Evolutionary conservation across 2,797 vertebrate genomes (phyloP).

Genomic region (Sebastes matsubarae): DNA sequence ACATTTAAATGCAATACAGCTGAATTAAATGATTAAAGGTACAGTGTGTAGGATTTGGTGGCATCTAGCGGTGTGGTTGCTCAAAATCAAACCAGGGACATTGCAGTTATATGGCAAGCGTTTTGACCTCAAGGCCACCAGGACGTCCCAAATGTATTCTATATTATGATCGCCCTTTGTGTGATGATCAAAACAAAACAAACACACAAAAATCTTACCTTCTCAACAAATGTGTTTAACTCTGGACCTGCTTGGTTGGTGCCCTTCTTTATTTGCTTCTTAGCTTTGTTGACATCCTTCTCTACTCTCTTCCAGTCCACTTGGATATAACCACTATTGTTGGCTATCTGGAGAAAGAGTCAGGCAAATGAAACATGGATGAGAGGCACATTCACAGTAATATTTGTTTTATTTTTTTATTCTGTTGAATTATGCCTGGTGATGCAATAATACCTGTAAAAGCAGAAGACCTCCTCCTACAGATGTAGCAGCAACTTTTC

Average conservation of each 20-base stretch:
- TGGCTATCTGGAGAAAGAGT: constrained; percentile 87
- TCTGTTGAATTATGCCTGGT: not conserved
- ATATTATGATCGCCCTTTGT: not conserved
- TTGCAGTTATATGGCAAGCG: not conserved
- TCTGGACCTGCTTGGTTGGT: constrained; percentile 92
- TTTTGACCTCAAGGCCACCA: not conserved
- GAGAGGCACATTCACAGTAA: not conserved
- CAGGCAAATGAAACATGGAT: not conserved
- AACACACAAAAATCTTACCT: constrained; percentile 76
- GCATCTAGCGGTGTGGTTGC: no score
- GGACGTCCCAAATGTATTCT: not conserved
- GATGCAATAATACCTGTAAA: constrained; percentile 88
- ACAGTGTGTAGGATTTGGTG: no score
- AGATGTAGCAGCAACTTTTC: constrained; percentile 95
- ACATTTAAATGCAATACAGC: not conserved
- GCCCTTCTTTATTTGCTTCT: constrained; percentile 93
- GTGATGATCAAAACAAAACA: not conserved
- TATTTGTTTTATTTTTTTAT: no score
- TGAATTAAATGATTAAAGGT: not conserved
- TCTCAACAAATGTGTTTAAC: constrained; percentile 92
- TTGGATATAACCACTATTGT: constrained; percentile 95
- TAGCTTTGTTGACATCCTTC: constrained; percentile 98
- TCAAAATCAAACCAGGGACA: not conserved
- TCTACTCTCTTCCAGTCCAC: constrained; percentile 98
- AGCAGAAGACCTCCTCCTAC: constrained; percentile 97